Base-by-base conservation (phyloP, 2,797 vertebrate genomes). In the Mormyrus hasselquistii region DNA sequence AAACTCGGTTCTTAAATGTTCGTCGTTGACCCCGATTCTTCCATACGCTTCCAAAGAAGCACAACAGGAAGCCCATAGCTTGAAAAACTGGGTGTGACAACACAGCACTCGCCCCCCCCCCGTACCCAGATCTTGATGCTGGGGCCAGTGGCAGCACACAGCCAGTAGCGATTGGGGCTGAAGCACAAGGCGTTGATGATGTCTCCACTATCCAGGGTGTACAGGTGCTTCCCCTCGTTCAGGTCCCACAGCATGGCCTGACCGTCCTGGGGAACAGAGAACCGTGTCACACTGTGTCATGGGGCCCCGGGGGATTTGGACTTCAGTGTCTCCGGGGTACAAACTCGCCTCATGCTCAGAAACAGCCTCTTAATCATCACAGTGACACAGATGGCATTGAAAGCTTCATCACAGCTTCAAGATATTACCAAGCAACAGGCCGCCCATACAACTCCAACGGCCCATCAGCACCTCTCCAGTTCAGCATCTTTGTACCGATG, bases 221-320 rank as follows among this genome's bases (percentile, higher is more conserved):
- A 99, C 25, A 99, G 96, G 92, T 99, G 98, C 88, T 99, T 99
- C 89, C 98, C 98, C 92, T 99, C 98, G 0, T 99, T 99, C 90
- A 99, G 95, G 91, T 99, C 98, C 98, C 98, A 99, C 76, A 99
- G 94, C 98, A 99, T 99, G 65, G 98, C 98, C 93, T 99, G 98
- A 0, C 98, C 98, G 0, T 99, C 98, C 98, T 96, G 88, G 1
- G 53, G 87, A 7, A 44, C 8, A 10, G 25, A 25, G 16, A 22
- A 16, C 0, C n/a, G 4, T 2, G 44, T 55, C 7, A 49, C 34
- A 22, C 19, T 10, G 22, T 85, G 49, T 12, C 79, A 83, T 4
- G 4, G 19, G 16, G 41, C n/a, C 44, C 34, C 38, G 2, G 38
- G n/a, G 9, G 19, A 22, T 4, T 2, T 4, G 5, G 41, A 50